Evolutionary conservation across 2,797 vertebrate species (phyloP).

Genomic region (Leucoraja ocellata): DNA sequence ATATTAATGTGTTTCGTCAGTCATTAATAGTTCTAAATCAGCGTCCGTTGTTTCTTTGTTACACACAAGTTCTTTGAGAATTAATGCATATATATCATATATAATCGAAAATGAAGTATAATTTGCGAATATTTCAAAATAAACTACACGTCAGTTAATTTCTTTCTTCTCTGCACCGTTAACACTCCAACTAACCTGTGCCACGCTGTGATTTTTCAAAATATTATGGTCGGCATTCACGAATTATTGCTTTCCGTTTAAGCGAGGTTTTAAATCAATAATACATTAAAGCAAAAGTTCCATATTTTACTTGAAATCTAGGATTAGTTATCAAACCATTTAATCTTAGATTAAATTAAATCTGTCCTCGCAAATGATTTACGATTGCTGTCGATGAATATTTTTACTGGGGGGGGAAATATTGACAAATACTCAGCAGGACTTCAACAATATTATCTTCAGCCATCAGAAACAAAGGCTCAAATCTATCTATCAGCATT

Average conservation of each 20-base stretch:
- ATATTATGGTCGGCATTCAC: background rate
- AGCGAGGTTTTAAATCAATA: background rate
- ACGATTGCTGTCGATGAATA: background rate
- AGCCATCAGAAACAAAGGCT: slow-evolving; percentile 17
- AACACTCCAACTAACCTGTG: background rate
- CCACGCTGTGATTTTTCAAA: background rate
- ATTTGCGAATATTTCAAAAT: background rate
- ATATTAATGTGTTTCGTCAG: background rate
- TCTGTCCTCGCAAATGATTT: background rate
- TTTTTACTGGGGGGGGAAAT: background rate
- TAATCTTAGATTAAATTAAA: background rate
- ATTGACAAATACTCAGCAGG: background rate
- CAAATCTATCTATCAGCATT: background rate
- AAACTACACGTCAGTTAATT: too few species aligned
- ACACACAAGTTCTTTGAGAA: background rate
- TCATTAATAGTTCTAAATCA: background rate
- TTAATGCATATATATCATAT: background rate
- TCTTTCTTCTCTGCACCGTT: background rate
- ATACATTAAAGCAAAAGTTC: background rate
- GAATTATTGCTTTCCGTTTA: background rate
- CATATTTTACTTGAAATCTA: background rate
- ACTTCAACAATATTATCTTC: background rate
- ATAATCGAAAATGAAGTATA: background rate
- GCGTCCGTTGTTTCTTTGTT: background rate
- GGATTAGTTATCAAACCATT: background rate